Evolutionary conservation across 2,888 invertebrate species (phyloP).

Genomic region (Cheilosia vulpina): DNA sequence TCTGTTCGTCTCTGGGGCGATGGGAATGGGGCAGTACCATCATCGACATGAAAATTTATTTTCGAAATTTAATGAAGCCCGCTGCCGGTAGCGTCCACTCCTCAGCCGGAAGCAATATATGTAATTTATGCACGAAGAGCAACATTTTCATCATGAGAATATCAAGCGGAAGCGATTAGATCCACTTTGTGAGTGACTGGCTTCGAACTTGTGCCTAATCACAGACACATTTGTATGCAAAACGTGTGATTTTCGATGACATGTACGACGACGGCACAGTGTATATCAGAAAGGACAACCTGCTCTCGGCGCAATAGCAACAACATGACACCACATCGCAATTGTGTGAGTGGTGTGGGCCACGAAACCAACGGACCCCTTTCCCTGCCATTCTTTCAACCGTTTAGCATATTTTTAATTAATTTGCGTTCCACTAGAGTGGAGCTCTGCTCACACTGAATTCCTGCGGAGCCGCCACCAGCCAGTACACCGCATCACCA

Average conservation of each 20-base stretch:
- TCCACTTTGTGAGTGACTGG: slow-evolving; percentile 53
- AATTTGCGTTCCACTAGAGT: slow-evolving; percentile 62
- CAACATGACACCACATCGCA: slow-evolving; percentile 48
- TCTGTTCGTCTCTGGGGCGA: slow-evolving; percentile 49
- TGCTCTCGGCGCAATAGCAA: slow-evolving; percentile 57
- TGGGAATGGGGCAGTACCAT: not conserved
- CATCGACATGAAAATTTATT: slow-evolving; percentile 21
- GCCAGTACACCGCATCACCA: slow-evolving; percentile 36
- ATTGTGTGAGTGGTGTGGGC: slow-evolving; percentile 4
- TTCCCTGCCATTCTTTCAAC: slow-evolving; percentile 48
- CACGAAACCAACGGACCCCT: slow-evolving; percentile 5
- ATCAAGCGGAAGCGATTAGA: slow-evolving; percentile 61
- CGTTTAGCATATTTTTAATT: slow-evolving; percentile 75
- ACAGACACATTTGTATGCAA: slow-evolving; percentile 64
- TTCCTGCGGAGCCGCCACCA: slow-evolving; percentile 54
- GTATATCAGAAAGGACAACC: slow-evolving; percentile 56
- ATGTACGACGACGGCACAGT: slow-evolving; percentile 50
- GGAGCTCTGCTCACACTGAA: slow-evolving; percentile 23
- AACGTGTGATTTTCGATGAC: slow-evolving; percentile 66
- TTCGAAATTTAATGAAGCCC: slow-evolving; percentile 69
- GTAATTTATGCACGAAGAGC: slow-evolving; percentile 69
- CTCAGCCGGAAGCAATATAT: slow-evolving; percentile 56
- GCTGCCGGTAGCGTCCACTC: slow-evolving; percentile 19
- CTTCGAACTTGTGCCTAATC: slow-evolving; percentile 49
- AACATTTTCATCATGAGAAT: slow-evolving; percentile 63